Conservation (phyloP, 1,140 invertebrate species). For the Fragariocoptes setiger region DNA sequence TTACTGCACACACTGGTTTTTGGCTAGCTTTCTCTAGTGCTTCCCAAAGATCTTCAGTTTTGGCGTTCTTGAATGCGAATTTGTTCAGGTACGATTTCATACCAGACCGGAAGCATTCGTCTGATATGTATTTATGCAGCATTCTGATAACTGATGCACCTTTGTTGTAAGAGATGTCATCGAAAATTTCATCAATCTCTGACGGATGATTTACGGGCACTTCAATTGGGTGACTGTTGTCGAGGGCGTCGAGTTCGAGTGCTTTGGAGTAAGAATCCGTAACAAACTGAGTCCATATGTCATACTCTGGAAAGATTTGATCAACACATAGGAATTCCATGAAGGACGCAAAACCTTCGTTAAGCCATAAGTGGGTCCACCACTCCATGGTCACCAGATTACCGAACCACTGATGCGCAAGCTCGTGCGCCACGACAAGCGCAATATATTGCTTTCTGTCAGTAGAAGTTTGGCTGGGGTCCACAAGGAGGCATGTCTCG, state of each 20-base stretch:
- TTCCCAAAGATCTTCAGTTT: slow-evolving; percentile 75
- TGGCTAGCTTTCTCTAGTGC: slow-evolving; percentile 56
- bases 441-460: slow-evolving; percentile 39
- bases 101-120: slow-evolving; percentile 51
- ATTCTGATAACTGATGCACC: slow-evolving; percentile 19
- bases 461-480: slow-evolving; percentile 25
- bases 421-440: slow-evolving; percentile 40
- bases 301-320: slow-evolving; percentile 39
- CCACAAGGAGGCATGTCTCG: slow-evolving; percentile 45
- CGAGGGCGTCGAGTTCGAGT: slow-evolving; percentile 30
- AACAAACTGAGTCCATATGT: slow-evolving; percentile 21
- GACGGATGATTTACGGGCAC: slow-evolving; percentile 21
- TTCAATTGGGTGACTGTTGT: slow-evolving; percentile 56
- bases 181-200: slow-evolving; percentile 21
- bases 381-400: slow-evolving; percentile 39
- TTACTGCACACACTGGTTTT: slow-evolving; percentile 60
- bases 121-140: slow-evolving; percentile 10
- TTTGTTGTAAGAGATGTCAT: slow-evolving; percentile 20
- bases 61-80: slow-evolving; percentile 61
- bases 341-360: slow-evolving; percentile 61
- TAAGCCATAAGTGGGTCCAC: slow-evolving; percentile 73
- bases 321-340: slow-evolving; percentile 43
- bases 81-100: slow-evolving; percentile 68
- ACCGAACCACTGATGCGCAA: slow-evolving; percentile 44
- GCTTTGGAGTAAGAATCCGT: neutral